A percentile compares a stretch with the other conserved stretches of the same genome.
Evolutionary conservation across 1,140 invertebrate species (phyloP).

Genomic region (Gonatopus flavifemur): DNA sequence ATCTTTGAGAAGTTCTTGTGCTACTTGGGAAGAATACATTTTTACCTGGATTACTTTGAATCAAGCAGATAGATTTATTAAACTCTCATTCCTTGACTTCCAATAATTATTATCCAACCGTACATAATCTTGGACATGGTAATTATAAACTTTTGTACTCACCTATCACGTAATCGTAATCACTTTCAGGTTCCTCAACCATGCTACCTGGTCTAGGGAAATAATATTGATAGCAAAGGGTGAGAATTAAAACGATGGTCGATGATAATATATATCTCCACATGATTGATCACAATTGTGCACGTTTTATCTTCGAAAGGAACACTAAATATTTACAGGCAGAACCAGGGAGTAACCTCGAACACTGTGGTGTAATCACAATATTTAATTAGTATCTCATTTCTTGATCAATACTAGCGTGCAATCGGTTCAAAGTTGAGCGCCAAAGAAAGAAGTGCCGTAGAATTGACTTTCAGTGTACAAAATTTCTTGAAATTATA

Average conservation of each 20-base stretch:
- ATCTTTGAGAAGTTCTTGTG: no score
- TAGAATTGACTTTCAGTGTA: no score
- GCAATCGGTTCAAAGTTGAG: not conserved
- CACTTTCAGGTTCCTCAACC: slow-evolving; percentile 34
- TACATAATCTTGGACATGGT: not conserved
- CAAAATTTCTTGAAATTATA: no score
- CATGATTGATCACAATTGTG: slow-evolving; percentile 24
- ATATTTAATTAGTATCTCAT: slow-evolving; percentile 52
- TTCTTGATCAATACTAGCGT: slow-evolving; percentile 26
- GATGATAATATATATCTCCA: slow-evolving; percentile 47
- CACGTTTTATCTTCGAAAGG: not conserved
- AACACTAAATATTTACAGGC: not conserved
- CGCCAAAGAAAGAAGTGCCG: not conserved
- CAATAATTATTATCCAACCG: no score
- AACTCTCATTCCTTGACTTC: no score
- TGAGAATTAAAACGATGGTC: slow-evolving; percentile 31
- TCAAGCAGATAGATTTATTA: no score
- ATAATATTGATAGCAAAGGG: slow-evolving; percentile 43
- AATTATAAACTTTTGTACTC: slow-evolving; percentile 15
- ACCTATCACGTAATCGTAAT: slow-evolving; percentile 54
- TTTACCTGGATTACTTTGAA: no score
- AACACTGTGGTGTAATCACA: slow-evolving; percentile 35
- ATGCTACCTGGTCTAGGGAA: slow-evolving; percentile 41
- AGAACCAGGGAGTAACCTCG: slow-evolving; percentile 14
- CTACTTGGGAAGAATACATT: no score